Percentiles rank a stretch among this genome's conserved stretches.
These are phyloP conservation scores for Rhabdomys dilectus DNA, from an alignment of 2,113 vertebrate genomes.

Conservation along the genomic window DNA sequence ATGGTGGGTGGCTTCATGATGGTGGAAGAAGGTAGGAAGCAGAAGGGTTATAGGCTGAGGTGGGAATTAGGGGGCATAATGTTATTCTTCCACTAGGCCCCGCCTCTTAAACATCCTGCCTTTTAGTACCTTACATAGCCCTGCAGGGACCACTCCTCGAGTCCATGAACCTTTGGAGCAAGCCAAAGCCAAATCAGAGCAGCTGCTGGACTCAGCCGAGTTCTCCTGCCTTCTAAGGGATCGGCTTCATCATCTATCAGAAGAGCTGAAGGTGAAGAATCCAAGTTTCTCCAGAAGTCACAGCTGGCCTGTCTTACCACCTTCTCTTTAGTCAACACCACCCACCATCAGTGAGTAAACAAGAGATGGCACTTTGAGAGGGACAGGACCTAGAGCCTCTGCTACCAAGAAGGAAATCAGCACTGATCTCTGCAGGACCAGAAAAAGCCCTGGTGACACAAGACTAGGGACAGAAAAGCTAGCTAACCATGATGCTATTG, in stretches of 20 bases:
- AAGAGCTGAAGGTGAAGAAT: not conserved
- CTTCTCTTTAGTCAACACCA: not conserved
- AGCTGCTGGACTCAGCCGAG: not conserved
- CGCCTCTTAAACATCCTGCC: not conserved
- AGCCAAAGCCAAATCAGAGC: not conserved
- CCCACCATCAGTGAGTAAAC: rapidly evolving
- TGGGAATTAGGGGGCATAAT: not conserved
- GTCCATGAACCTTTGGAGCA: not conserved
- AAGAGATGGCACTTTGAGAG: not conserved
- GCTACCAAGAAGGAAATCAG: not conserved
- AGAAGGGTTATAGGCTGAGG: not conserved
- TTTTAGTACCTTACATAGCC: not conserved
- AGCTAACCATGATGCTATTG: not conserved
- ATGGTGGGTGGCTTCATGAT: not conserved
- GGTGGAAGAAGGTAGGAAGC: not conserved
- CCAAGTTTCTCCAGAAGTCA: not conserved
- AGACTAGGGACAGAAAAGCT: not conserved
- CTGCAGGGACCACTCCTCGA: not conserved
- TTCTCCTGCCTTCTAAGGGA: not conserved
- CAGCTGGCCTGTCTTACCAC: not conserved
- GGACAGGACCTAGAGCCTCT: not conserved
- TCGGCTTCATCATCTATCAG: not conserved
- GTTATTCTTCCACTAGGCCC: not conserved
- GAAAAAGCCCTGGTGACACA: not conserved
- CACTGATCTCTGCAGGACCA: not conserved